Evolutionary conservation across 1,140 invertebrate genomes (phyloP), one percentile per base, ranked within the genome.

Genomic region (Zaprionus ghesquierei): DNA sequence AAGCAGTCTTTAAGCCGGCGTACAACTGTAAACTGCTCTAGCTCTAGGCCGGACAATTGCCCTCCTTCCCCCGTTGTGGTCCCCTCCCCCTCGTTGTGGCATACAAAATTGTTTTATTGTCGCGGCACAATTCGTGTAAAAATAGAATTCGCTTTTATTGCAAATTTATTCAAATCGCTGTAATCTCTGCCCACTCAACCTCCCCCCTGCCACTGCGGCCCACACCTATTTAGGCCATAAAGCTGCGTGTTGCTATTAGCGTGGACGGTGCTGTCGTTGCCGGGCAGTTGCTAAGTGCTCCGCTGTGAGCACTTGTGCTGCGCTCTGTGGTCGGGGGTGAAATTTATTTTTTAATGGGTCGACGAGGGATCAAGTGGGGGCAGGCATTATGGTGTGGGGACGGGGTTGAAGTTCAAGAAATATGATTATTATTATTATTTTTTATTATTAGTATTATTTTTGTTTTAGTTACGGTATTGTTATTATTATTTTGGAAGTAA

Each of bases 91-190:
- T 27, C 25, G 27, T 74, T 60, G 71, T 74, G 62, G 65, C 79
- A 69, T 79, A 77, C 80, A 77, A 89, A 89, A 89, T 89, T 89
- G 84, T 80, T 89, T 89, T 89, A 89, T 89, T 89, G 84, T 86
- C 61, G 60, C 82, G 82, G 51, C 78, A 70, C 81, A 84, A 63
- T 82, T 79, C 54, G 50, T 64, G 69, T 53, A 72, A 46, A 71
- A 59, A 79, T 61, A 60, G 46, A 75, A 79, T 77, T 81, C 62
- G 64, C 64, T 82, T 90, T 90, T 90, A 90, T 90, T 90, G 87
- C 81, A 87, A 90, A 90, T 90, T 90, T 90, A 90, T 90, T 90
- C 79, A 90, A 90, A 90, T 89, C 84, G 69, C 74, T 69, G 82
- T 86, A 86, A 86, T 86, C 82, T 87, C 69, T 66, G 60, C 44